Evolutionary conservation across 2,113 vertebrate species (phyloP), one percentile per base, ranked within the genome.

Genomic region (Trematocara macrostoma): DNA sequence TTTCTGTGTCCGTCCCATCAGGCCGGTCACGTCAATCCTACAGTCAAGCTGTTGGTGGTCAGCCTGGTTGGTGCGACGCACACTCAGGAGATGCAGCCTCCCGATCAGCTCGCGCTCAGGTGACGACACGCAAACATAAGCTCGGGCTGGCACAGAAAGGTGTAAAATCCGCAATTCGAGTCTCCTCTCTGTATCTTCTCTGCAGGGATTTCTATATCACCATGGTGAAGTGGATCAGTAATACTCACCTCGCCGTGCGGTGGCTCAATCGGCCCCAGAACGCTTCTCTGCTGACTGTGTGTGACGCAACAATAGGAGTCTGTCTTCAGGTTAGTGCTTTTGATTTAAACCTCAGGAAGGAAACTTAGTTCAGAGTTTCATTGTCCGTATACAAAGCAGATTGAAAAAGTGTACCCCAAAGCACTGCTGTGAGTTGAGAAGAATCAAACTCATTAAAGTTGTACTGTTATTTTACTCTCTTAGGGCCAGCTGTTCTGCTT

Each of bases 221-320:
- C 52, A 98, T 99, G 98, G 98, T 99, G 88, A 98, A 97, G 91
- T 99, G 99, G 99, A 94, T 99, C 85, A 98, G 97, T 95, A 97
- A 96, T 86, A 98, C 98, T n/a, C 98, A 97, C 87, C 96, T 98
- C 1, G 97, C 97, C 2, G 98, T 99, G 78, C 96, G 97, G 4
- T 99, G 99, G 99, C 81, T 99, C 84, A 99, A 97, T 91, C 96
- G 99, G 57, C 91, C 97, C 49, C 99, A 99, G 95, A 99, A 99
- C 85, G 83, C 97, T 26, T 99, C 98, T 6, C 93, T 98, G 78
- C 97, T 99, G 79, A 98, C 98, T 0, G 96, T 98, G 61, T 99
- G 99, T 83, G 98, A 99, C 84, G 96, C 97, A 23, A 97, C 97
- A 34, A 96, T 97, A 3, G 98, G 98, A 2, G 97, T 96, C 84